Base-by-base conservation (phyloP, 2,113 vertebrate species). In the Noctilio leporinus region DNA sequence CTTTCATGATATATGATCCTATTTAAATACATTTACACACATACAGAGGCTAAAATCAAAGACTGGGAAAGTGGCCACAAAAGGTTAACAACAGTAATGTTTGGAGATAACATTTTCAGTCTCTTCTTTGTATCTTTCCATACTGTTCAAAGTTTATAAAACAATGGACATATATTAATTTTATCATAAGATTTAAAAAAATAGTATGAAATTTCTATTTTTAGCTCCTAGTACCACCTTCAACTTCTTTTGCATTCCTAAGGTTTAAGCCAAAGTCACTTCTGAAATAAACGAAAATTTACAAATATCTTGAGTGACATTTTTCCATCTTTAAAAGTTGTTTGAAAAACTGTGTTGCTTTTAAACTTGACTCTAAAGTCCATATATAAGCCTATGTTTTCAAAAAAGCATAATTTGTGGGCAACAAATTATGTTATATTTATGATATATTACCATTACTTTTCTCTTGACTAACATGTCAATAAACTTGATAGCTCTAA, bases 311-410 rank as follows among this genome's bases (percentile, higher is more conserved):
- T 73, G 22, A 89, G 16, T 59, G 30, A 65, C 28, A 62, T 24
- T 49, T 87, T 92, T 73, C 33, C 40, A 77, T 22, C 77, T 92
- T 45, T 55, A 28, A 51, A 83, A 89, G 43, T 30, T 20, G 14
- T 26, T 59, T 62, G 14, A 17, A 43, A 89, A 69, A 45, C 22
- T 65, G 14, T 24, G 47, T 47, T 89, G 33, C 51, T 92, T 84
- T 95, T 89, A 86, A 86, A 78, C 49, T 55, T 86, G 43, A 88
- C n/a, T 62, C 57, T 72, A 17, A 94, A 53, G 65, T 84, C 87
- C 26, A 78, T 40, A 84, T 92, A 53, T 93, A 67, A 87, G 40
- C 64, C 17, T 83, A 86, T 5, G 80, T 76, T 73, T 85, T 88
- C 7, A 85, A 87, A 28, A 83, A 83, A 62, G 22, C 16, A 43